Conservation (phyloP, 2,113 vertebrate genomes). For the Apodemus sylvaticus region DNA sequence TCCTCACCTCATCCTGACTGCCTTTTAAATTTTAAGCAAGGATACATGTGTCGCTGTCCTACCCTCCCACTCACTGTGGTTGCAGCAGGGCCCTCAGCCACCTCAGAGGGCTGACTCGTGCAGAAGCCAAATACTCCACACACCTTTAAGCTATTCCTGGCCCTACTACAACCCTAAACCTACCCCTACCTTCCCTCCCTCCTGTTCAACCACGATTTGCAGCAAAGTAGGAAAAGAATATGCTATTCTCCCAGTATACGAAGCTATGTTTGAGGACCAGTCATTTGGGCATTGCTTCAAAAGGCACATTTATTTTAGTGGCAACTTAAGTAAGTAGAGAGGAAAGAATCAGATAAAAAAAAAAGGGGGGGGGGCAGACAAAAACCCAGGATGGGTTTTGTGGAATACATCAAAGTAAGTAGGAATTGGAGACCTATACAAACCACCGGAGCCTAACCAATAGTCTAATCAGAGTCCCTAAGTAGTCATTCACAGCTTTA, state of each 20-base stretch:
- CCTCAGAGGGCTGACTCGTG: neutral
- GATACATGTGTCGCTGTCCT: neutral
- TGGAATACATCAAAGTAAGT: conserved; percentile 63
- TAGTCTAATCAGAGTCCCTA: conserved; percentile 68
- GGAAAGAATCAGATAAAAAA: conserved; percentile 29
- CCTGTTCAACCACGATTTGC: conserved; percentile 43
- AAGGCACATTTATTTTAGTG: conserved; percentile 76
- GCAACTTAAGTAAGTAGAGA: conserved; percentile 64
- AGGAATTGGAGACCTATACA: conserved; percentile 38
- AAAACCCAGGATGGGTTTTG: conserved; percentile 16
- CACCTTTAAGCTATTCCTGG: neutral
- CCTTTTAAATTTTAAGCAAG: conserved; percentile 33
- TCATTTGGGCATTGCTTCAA: conserved; percentile 75
- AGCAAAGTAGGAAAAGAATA: conserved; percentile 3
- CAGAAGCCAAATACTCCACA: neutral
- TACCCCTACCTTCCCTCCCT: neutral
- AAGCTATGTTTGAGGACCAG: conserved; percentile 62
- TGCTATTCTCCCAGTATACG: neutral
- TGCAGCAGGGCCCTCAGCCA: neutral
- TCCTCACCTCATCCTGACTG: neutral
- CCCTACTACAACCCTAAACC: conserved; percentile 5
- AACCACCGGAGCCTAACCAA: conserved; percentile 57
- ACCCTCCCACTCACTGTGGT: neutral
- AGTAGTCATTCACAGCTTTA: conserved; percentile 70
- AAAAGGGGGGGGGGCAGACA: neutral